Evolutionary conservation across 2,797 vertebrate species (phyloP).

Genomic region (Syndactyla subalaris): DNA sequence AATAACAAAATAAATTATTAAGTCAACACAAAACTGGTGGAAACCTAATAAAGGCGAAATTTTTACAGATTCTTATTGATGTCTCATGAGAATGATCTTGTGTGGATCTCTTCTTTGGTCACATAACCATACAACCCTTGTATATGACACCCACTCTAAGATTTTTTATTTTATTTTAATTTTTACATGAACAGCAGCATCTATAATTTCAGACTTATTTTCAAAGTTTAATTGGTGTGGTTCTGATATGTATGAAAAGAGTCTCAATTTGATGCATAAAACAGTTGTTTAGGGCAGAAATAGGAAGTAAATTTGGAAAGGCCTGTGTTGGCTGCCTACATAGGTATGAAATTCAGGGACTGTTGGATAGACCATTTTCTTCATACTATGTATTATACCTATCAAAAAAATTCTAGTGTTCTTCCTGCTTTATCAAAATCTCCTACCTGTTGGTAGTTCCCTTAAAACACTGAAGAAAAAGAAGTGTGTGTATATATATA

Average conservation of each 20-base stretch:
- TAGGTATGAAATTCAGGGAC: neutral
- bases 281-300: neutral
- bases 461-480: neutral
- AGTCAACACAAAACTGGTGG: conserved; percentile 58
- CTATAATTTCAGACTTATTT: neutral
- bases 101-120: neutral
- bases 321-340: neutral
- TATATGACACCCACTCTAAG: neutral
- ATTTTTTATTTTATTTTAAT: neutral
- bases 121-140: neutral
- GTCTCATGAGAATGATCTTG: neutral
- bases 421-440: neutral
- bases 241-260: neutral
- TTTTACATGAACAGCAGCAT: neutral
- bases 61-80: neutral
- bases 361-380: neutral
- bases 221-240: neutral
- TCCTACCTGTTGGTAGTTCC: neutral
- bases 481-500: too few species aligned
- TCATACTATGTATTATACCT: neutral
- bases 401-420: neutral
- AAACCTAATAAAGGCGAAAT: neutral
- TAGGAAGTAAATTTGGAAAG: neutral
- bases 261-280: neutral
- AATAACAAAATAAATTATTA: conserved; percentile 70